phyloP scores from a whole-genome alignment of 2,888 invertebrate species.

The Himalopsyche anomala region DNA sequence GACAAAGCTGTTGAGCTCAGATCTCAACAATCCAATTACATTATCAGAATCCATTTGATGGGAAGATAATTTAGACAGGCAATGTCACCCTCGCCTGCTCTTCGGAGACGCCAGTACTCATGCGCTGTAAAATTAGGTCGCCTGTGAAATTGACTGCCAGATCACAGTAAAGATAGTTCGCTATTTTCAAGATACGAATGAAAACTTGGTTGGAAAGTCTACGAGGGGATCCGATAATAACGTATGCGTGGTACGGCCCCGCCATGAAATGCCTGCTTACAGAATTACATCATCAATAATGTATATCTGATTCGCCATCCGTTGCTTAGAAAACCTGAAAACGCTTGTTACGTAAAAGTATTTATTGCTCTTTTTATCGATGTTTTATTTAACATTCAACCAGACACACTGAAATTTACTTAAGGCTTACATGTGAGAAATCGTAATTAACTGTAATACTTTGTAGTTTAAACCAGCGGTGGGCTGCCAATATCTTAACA shows the following conservation, averaged over 20 bases:
- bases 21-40: no score
- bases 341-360: neutral
- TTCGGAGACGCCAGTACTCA: neutral
- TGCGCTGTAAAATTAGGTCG: conserved; percentile 3
- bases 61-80: neutral
- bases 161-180: conserved; percentile 34
- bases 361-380: neutral
- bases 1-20: no score
- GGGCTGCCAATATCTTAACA: no score
- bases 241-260: neutral
- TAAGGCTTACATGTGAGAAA: no score
- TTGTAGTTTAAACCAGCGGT: no score
- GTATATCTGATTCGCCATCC: neutral
- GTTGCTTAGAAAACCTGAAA: neutral
- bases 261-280: neutral
- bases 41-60: no score
- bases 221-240: conserved; percentile 17
- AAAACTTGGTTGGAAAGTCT: neutral
- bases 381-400: neutral
- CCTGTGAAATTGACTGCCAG: conserved; percentile 16
- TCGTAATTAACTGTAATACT: no score
- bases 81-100: neutral
- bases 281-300: conserved; percentile 40
- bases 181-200: conserved; percentile 20
- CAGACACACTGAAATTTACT: no score